phyloP scores from a whole-genome alignment of 2,888 invertebrate species.

The Drosophila basisetae region DNA sequence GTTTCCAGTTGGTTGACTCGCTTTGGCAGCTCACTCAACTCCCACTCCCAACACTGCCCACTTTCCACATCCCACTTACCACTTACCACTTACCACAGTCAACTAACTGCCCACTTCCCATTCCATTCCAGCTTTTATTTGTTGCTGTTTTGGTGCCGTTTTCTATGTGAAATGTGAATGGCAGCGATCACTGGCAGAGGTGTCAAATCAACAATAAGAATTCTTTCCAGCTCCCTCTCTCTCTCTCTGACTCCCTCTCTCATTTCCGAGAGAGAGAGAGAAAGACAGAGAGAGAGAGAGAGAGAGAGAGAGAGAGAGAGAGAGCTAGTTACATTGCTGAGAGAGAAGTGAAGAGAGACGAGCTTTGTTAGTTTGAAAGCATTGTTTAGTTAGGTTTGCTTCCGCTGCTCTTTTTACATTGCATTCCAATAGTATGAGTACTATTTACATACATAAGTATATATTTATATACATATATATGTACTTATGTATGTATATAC shows the following conservation, averaged over 20 bases:
- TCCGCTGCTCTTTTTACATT: constrained; percentile 10
- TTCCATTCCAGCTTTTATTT: constrained; percentile 22
- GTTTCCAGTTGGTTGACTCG: constrained; percentile 69
- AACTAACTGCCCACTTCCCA: constrained; percentile 22
- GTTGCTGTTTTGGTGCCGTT: constrained; percentile 19
- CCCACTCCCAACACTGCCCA: constrained; percentile 23
- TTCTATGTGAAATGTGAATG: constrained; percentile 23
- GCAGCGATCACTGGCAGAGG: constrained; percentile 14
- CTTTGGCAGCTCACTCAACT: constrained; percentile 46
- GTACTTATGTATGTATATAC: not conserved
- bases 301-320: too few species aligned
- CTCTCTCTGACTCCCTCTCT: not conserved
- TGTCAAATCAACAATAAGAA: constrained; percentile 12
- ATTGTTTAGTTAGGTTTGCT: constrained; percentile 4
- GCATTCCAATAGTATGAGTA: constrained; percentile 7
- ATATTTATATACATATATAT: not conserved
- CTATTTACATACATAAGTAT: not conserved
- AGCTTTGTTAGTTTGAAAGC: constrained; percentile 5
- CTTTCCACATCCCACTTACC: constrained; percentile 15
- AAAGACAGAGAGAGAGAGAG: too few species aligned
- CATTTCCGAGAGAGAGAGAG: not conserved
- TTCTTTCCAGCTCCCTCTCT: not conserved
- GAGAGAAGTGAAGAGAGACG: constrained; percentile 3
- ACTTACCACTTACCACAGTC: constrained; percentile 1
- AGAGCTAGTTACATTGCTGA: not conserved